These are phyloP conservation scores for Bombyx mori DNA, from an alignment of 1,140 invertebrate genomes.

Conservation along the genomic window DNA sequence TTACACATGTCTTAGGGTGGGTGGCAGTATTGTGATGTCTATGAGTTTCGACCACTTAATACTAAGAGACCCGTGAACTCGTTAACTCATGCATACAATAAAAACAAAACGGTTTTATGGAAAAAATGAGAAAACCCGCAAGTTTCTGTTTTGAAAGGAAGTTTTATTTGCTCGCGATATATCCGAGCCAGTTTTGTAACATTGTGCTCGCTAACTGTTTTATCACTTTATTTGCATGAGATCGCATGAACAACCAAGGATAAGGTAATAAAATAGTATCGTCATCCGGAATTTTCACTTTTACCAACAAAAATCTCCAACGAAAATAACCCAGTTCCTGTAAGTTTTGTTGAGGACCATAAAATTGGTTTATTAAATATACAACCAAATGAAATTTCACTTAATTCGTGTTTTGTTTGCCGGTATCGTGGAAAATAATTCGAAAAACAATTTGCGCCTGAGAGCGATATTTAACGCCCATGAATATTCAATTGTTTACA, in stretches of 20 bases:
- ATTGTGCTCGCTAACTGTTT: slow-evolving; percentile 62
- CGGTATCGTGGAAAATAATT: too few species aligned
- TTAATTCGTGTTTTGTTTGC: too few species aligned
- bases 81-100: slow-evolving; percentile 37
- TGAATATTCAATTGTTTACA: too few species aligned
- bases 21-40: too few species aligned
- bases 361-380: too few species aligned
- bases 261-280: slow-evolving; percentile 47
- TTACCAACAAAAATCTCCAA: background rate
- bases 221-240: slow-evolving; percentile 68
- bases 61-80: slow-evolving; percentile 12
- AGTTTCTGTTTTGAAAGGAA: slow-evolving; percentile 54
- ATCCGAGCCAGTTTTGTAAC: slow-evolving; percentile 47
- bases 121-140: slow-evolving; percentile 13
- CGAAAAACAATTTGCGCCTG: too few species aligned
- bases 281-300: background rate
- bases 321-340: too few species aligned
- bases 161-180: slow-evolving; percentile 63
- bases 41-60: background rate
- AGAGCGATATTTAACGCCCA: too few species aligned
- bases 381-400: too few species aligned
- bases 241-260: slow-evolving; percentile 55
- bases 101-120: background rate
- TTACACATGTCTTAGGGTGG: too few species aligned
- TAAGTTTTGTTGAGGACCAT: too few species aligned